Conservation (phyloP, 2,888 invertebrate species). For the Eupithecia dodoneata region DNA sequence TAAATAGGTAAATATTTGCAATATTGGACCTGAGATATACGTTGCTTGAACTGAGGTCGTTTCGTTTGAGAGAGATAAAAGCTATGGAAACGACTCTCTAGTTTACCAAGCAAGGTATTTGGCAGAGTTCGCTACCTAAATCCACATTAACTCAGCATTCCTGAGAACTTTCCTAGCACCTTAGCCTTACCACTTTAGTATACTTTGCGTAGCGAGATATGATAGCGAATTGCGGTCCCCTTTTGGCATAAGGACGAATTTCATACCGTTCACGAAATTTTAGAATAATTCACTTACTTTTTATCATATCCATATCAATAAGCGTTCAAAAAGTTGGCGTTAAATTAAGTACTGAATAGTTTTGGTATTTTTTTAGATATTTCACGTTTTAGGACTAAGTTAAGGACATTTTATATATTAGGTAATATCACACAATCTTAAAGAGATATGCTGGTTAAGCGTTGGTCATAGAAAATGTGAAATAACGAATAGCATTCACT, state of each 20-base stretch:
- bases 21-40: slow-evolving; percentile 43
- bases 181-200: slow-evolving; percentile 53
- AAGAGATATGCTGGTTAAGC: slow-evolving; percentile 82
- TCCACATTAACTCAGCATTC: slow-evolving; percentile 42
- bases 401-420: slow-evolving; percentile 75
- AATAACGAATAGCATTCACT: slow-evolving; percentile 55
- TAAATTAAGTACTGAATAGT: slow-evolving; percentile 80
- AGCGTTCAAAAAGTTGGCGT: slow-evolving; percentile 70
- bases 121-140: slow-evolving; percentile 51
- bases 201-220: slow-evolving; percentile 46
- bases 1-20: slow-evolving; percentile 56
- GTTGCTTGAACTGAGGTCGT: slow-evolving; percentile 36
- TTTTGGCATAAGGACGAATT: slow-evolving; percentile 63
- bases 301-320: slow-evolving; percentile 58
- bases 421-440: slow-evolving; percentile 83
- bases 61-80: slow-evolving; percentile 38
- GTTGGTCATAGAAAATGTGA: slow-evolving; percentile 77
- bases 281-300: slow-evolving; percentile 61
- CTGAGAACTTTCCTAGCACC: slow-evolving; percentile 53
- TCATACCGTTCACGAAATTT: slow-evolving; percentile 57
- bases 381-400: slow-evolving; percentile 70
- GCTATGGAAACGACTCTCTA: slow-evolving; percentile 39
- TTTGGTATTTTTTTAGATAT: slow-evolving; percentile 70
- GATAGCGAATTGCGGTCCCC: slow-evolving; percentile 47
- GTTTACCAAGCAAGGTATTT: slow-evolving; percentile 37